Evolutionary conservation across 2,797 vertebrate genomes (phyloP).

Genomic region (Liasis olivaceus): DNA sequence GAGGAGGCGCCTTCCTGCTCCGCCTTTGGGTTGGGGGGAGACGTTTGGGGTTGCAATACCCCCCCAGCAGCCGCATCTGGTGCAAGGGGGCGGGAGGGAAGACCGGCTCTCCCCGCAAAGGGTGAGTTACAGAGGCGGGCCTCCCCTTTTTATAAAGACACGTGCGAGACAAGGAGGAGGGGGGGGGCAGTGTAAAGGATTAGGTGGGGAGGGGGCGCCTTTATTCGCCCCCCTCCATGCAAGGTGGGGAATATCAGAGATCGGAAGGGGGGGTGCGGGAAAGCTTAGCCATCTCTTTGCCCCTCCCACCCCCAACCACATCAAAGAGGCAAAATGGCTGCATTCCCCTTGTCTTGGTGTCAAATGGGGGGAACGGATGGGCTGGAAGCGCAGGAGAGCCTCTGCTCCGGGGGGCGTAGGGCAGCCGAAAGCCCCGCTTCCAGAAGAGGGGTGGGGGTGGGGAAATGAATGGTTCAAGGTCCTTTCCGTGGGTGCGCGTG

Average conservation of each 20-base stretch:
- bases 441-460: background rate
- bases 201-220: background rate
- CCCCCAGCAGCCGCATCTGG: constrained; percentile 5
- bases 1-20: constrained; percentile 43
- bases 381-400: background rate
- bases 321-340: constrained; percentile 48
- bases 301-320: constrained; percentile 41
- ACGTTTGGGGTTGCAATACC: background rate
- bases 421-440: background rate
- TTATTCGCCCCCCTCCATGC: background rate
- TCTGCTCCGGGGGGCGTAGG: background rate
- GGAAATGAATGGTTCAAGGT: constrained; percentile 2
- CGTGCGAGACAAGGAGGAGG: background rate
- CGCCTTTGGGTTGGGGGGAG: constrained; percentile 4
- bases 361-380: background rate
- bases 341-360: constrained; percentile 40
- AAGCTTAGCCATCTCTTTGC: constrained; percentile 10
- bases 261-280: background rate
- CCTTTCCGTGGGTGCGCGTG: background rate
- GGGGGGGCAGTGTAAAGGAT: background rate
- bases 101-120: constrained; percentile 14
- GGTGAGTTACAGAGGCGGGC: constrained; percentile 22
- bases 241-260: background rate
- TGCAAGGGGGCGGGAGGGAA: constrained; percentile 16
- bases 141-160: background rate